phyloP scores from a whole-genome alignment of 2,797 vertebrate genomes.

The Clamator glandarius region DNA sequence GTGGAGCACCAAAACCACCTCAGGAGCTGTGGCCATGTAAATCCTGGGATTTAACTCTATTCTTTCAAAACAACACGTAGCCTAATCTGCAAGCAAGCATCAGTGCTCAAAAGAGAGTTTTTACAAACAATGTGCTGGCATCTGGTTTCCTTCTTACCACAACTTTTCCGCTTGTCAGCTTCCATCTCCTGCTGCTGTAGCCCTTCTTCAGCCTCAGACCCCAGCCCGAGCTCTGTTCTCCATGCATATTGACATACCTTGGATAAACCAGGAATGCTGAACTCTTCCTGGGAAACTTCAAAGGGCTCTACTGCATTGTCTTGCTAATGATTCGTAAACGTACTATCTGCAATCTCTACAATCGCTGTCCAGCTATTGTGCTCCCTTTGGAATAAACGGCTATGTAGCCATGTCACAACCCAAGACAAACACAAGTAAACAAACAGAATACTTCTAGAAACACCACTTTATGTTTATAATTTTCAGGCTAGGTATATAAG shows the following conservation, averaged over 20 bases:
- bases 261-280: not conserved
- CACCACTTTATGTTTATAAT: not conserved
- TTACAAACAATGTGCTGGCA: not conserved
- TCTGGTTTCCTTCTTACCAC: not conserved
- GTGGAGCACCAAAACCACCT: not conserved
- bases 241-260: not conserved
- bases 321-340: not conserved
- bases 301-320: not conserved
- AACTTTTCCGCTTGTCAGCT: not conserved
- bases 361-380: not conserved
- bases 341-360: not conserved
- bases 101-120: not conserved
- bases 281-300: not conserved
- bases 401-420: accelerated
- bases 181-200: not conserved
- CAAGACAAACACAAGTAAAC: not conserved
- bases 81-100: not conserved
- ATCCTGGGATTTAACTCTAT: not conserved
- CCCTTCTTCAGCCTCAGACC: not conserved
- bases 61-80: not conserved
- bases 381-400: not conserved
- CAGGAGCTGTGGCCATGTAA: not conserved
- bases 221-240: not conserved
- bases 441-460: not conserved
- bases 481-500: not conserved